Conservation (phyloP, 2,113 vertebrate species). For the Pithys albifrons region DNA sequence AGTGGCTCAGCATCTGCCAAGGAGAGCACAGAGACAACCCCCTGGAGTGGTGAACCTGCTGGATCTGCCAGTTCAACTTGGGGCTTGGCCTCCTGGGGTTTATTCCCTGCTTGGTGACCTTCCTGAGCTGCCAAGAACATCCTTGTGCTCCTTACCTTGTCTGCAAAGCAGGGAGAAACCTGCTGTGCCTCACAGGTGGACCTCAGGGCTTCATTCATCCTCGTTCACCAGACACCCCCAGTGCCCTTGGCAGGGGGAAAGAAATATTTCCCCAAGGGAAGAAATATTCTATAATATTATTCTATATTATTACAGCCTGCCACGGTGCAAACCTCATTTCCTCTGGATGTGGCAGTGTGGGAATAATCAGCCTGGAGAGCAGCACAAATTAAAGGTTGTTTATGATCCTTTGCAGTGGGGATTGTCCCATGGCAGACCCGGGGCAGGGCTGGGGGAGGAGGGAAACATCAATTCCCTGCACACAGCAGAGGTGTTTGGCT, state of each 20-base stretch:
- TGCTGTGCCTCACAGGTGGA: not conserved
- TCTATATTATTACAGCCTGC: not conserved
- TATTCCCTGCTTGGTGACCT: not conserved
- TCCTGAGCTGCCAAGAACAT: not conserved
- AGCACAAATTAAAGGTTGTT: not conserved
- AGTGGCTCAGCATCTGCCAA: not conserved
- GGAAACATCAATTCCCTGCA: not conserved
- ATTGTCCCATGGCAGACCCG: rapidly evolving
- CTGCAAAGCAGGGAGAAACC: not conserved
- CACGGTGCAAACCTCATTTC: not conserved
- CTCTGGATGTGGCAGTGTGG: not conserved
- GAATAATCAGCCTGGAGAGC: not conserved
- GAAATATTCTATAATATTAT: not conserved
- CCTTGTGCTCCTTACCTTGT: not conserved
- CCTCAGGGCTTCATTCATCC: not conserved
- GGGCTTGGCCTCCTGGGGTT: not conserved
- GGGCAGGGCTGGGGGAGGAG: not conserved
- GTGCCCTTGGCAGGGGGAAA: not conserved
- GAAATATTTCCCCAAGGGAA: not conserved
- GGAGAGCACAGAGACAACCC: not conserved
- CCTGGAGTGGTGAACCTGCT: not conserved
- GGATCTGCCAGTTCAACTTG: not conserved
- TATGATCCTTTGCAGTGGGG: not conserved
- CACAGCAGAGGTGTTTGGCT: not conserved
- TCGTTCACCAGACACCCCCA: not conserved